Conservation (phyloP, 2,888 invertebrate genomes). For the Dromius quadrimaculatus region DNA sequence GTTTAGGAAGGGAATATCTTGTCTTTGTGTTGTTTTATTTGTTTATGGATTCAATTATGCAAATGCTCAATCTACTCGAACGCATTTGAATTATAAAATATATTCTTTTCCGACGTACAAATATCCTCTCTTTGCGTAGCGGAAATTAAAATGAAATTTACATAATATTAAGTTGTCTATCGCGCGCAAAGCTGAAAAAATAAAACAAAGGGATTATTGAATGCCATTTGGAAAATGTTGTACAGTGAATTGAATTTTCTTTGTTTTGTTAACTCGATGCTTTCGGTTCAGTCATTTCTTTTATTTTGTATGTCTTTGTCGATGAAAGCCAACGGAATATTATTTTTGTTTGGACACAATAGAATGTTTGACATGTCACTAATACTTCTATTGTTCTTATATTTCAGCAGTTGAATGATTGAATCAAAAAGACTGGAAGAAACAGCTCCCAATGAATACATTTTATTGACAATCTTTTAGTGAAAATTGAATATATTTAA, state of each 20-base stretch:
- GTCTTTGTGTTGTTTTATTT: conserved; percentile 28
- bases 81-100: conserved; percentile 21
- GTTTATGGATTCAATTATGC: conserved; percentile 32
- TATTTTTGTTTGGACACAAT: background rate
- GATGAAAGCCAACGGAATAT: background rate
- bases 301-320: conserved; percentile 5
- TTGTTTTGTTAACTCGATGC: conserved; percentile 29
- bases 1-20: conserved; percentile 15
- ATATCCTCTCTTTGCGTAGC: background rate
- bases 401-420: too few species aligned
- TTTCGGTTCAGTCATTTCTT: conserved; percentile 22
- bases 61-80: conserved; percentile 17
- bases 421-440: too few species aligned
- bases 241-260: conserved; percentile 22
- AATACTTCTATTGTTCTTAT: conserved; percentile 16
- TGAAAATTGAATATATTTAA: too few species aligned
- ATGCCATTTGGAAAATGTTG: conserved; percentile 33
- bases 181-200: conserved; percentile 26
- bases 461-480: too few species aligned
- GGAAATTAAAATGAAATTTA: conserved; percentile 44
- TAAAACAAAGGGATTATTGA: conserved; percentile 30
- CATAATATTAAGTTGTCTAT: conserved; percentile 44
- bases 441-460: too few species aligned
- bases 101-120: conserved; percentile 11
- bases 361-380: conserved; percentile 17